Evolutionary conservation across 2,888 invertebrate species (phyloP), one percentile per base, ranked within the genome.

Genomic region (Tiphia femorata): DNA sequence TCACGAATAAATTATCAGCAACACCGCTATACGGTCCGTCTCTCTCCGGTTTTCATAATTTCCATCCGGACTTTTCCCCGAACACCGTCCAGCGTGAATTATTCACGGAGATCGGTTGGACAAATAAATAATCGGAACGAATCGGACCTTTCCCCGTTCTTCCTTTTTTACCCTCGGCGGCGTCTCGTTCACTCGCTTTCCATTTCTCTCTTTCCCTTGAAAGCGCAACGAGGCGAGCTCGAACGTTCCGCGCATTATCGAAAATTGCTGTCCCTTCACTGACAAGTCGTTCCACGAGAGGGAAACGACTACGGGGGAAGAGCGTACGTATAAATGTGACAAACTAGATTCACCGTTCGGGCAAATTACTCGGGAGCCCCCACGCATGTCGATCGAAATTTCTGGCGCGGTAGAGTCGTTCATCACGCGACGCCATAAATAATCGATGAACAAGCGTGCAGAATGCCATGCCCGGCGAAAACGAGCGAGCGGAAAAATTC

Each of bases 381-480:
- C 47, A 37, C 30, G 42, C 40, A 55, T 37, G 46, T 50, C 47
- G 47, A 57, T 57, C 46, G 37, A 42, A 57, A 51, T 57, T 57
- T 48, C 37, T 14, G n/a, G n/a, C n/a, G 7, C 43, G 25, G 14
- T 21, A 25, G 51, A n/a, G 42, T 25, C 38, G 57, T 48, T 43
- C 27, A 25, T 53, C 57, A 49, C 48, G 53, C 30, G 14, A 48
- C 23, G 29, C 21, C 52, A 48, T 33, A 33, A 33, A 33, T 33
- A 33, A 33, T 33, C 33, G 33, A 33, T 33, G 33, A 33, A 33
- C 33, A 14, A 33, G 33, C 12, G 25, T n/a, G n/a, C n/a, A n/a
- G n/a, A n/a, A n/a, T n/a, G n/a, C n/a, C n/a, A n/a, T n/a, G n/a
- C n/a, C n/a, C n/a, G n/a, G n/a, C n/a, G n/a, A n/a, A n/a, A n/a